Evolutionary conservation across 2,888 invertebrate species (phyloP).

Genomic region (Pseudococcus viburni): DNA sequence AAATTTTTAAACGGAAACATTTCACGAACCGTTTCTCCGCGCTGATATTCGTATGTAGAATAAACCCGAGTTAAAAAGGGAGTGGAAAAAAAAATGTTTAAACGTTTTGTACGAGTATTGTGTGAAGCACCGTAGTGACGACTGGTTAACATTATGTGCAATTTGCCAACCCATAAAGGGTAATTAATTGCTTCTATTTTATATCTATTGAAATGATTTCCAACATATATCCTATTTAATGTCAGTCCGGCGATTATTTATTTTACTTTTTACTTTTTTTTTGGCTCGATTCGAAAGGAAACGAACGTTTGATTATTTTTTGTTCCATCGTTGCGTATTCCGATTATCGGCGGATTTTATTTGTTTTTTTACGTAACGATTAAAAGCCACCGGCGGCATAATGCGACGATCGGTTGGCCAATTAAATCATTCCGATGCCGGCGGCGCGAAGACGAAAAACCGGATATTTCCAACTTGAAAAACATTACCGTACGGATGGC

Average conservation of each 20-base stretch:
- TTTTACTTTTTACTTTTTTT: neutral
- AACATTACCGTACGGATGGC: too few species aligned
- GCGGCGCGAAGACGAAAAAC: too few species aligned
- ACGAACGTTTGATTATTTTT: conserved; percentile 17
- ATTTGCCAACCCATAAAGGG: conserved; percentile 18
- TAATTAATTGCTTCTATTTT: conserved; percentile 38
- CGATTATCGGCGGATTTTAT: too few species aligned
- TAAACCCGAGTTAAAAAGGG: neutral
- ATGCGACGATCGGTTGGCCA: too few species aligned
- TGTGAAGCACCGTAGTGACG: conserved; percentile 1
- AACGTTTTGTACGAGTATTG: neutral
- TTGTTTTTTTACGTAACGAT: too few species aligned
- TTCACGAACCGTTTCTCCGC: neutral
- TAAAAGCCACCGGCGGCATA: too few species aligned
- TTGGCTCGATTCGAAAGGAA: neutral
- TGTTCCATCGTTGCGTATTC: neutral
- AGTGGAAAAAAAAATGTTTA: neutral
- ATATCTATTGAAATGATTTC: conserved; percentile 30
- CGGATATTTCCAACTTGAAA: too few species aligned
- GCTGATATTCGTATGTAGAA: neutral
- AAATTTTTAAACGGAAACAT: neutral
- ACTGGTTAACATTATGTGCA: conserved; percentile 33
- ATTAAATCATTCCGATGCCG: too few species aligned
- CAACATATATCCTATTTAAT: conserved; percentile 1
- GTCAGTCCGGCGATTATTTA: neutral